Percentiles rank a stretch among this genome's conserved stretches.
These are phyloP conservation scores for Aphelenchoides bicaudatus DNA, from an alignment of 2,888 invertebrate genomes.

Conservation along the genomic window DNA sequence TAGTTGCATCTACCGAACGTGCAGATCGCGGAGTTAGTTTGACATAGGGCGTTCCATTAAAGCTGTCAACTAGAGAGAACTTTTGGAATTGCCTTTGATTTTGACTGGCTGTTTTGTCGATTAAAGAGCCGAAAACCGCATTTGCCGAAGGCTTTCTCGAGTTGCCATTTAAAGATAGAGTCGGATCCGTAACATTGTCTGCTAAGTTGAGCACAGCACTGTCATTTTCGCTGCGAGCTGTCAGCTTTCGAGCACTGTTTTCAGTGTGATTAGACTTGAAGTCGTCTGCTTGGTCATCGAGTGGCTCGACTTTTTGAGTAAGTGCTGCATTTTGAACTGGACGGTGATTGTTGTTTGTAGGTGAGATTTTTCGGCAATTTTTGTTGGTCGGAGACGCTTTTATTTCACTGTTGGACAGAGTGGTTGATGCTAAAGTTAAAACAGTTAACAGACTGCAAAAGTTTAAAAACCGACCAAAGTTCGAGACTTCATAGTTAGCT, in stretches of 20 bases:
- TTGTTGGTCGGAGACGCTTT: slow-evolving; percentile 23
- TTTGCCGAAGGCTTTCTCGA: slow-evolving; percentile 4
- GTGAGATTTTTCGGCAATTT: slow-evolving; percentile 32
- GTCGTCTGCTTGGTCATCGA: too few relatives aligned
- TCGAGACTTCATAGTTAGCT: slow-evolving; percentile 29
- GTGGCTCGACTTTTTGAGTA: slow-evolving; percentile 10
- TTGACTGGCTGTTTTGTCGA: neutral
- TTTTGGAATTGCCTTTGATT: slow-evolving; percentile 8
- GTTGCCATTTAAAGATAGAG: neutral
- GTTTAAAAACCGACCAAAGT: slow-evolving; percentile 13
- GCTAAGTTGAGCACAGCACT: too few relatives aligned
- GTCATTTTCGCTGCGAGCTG: neutral
- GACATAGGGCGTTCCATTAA: neutral
- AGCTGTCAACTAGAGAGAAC: slow-evolving; percentile 15
- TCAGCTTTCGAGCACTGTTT: slow-evolving; percentile 10
- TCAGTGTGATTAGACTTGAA: too few relatives aligned
- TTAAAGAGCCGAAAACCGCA: too few relatives aligned
- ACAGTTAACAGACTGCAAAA: neutral
- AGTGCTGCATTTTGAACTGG: slow-evolving; percentile 6
- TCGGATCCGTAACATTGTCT: neutral
- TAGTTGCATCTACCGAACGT: neutral
- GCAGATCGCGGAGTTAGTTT: neutral
- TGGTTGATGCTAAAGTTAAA: slow-evolving; percentile 9
- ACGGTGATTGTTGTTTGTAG: slow-evolving; percentile 23
- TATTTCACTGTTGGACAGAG: neutral